Percentiles rank a stretch among this genome's conserved stretches.
These are phyloP conservation scores for Diaperis boleti DNA, from an alignment of 2,888 invertebrate genomes.

Conservation along the genomic window DNA sequence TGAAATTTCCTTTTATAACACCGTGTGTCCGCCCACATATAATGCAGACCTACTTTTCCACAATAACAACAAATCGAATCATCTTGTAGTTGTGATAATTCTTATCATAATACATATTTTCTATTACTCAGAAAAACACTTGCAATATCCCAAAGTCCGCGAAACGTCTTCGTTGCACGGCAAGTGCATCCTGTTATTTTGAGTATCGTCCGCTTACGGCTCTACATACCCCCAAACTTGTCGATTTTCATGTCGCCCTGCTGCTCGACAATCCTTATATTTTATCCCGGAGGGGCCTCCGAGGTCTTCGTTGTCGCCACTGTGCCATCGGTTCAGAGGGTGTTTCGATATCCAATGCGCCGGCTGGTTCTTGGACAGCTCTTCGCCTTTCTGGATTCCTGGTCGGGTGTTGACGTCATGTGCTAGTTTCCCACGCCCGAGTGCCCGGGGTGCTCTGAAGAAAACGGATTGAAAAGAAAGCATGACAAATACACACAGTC, in stretches of 20 bases:
- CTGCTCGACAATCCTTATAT: constrained; percentile 57
- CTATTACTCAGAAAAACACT: too few relatives aligned
- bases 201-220: constrained; percentile 4
- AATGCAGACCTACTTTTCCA: too few relatives aligned
- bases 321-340: constrained; percentile 20
- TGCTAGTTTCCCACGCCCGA: constrained; percentile 36
- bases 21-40: too few relatives aligned
- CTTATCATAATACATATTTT: too few relatives aligned
- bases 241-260: constrained; percentile 54
- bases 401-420: constrained; percentile 45
- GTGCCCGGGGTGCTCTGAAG: too few relatives aligned
- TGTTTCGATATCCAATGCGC: constrained; percentile 29
- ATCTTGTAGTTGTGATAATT: too few relatives aligned
- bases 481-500: not conserved
- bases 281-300: constrained; percentile 61
- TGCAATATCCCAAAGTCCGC: too few relatives aligned
- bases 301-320: constrained; percentile 39
- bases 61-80: too few relatives aligned
- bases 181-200: too few relatives aligned
- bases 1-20: too few relatives aligned
- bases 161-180: not conserved
- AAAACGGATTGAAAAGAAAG: too few relatives aligned
- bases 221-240: constrained; percentile 38
- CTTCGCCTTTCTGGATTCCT: constrained; percentile 36
- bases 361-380: constrained; percentile 29